Evolutionary conservation across 2,888 invertebrate species (phyloP).

Genomic region (Cryptosula pallasiana): DNA sequence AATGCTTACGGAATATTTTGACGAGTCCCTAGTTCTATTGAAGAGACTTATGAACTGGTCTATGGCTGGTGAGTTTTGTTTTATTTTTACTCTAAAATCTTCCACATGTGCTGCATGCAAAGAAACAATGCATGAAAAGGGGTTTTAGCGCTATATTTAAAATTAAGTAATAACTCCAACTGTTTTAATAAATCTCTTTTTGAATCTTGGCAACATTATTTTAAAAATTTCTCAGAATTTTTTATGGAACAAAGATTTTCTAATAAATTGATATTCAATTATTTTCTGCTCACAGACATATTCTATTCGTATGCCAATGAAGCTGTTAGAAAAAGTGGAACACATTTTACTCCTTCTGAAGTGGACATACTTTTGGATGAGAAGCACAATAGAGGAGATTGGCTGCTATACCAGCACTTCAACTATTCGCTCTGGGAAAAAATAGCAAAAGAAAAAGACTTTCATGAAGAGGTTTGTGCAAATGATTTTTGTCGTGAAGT

Average conservation of each 20-base stretch:
- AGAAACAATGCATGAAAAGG: no score
- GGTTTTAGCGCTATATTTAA: no score
- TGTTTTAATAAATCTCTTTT: no score
- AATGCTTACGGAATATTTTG: slow-evolving; percentile 18
- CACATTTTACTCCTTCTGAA: neutral
- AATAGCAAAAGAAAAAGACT: neutral
- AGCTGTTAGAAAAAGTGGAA: neutral
- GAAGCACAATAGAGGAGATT: neutral
- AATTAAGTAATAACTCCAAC: no score
- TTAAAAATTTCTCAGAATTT: no score
- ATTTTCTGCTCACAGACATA: no score
- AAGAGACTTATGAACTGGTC: slow-evolving; percentile 18
- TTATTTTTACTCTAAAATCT: no score
- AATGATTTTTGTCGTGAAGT: no score
- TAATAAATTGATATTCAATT: no score
- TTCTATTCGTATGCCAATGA: slow-evolving; percentile 14
- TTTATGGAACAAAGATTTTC: no score
- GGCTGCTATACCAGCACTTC: slow-evolving; percentile 7
- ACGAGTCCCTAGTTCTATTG: slow-evolving; percentile 19
- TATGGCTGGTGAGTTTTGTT: slow-evolving; percentile 9
- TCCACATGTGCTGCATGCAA: no score
- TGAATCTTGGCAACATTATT: no score
- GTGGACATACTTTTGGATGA: neutral
- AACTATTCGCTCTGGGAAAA: slow-evolving; percentile 12
- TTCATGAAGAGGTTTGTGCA: neutral